Conservation (phyloP, 2,113 vertebrate genomes). For the Rhabdomys dilectus region DNA sequence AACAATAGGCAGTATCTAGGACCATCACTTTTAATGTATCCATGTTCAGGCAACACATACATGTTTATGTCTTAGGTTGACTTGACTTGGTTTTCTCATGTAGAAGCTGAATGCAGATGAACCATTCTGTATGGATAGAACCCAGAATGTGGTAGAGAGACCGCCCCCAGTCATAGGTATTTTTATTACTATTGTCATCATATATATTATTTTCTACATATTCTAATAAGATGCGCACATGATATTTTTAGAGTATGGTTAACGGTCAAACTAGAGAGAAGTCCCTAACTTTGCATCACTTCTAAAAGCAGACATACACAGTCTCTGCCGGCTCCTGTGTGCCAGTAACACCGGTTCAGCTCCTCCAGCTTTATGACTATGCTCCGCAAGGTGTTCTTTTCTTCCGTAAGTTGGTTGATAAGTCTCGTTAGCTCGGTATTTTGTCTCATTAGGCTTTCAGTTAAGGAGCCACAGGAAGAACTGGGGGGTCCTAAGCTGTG, state of each 20-base stretch:
- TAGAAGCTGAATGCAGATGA: not conserved
- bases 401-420: slow-evolving; percentile 95
- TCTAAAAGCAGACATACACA: slow-evolving; percentile 82
- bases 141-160: not conserved
- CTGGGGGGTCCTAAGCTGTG: slow-evolving; percentile 85
- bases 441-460: slow-evolving; percentile 94
- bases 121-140: not conserved
- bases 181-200: not conserved
- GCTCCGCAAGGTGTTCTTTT: slow-evolving; percentile 97
- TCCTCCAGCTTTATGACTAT: slow-evolving; percentile 93
- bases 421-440: slow-evolving; percentile 96
- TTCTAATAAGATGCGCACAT: not conserved
- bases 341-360: slow-evolving; percentile 89
- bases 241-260: not conserved
- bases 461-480: slow-evolving; percentile 88
- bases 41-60: not conserved
- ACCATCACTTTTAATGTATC: not conserved
- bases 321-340: slow-evolving; percentile 84
- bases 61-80: not conserved
- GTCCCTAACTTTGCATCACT: not conserved
- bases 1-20: not conserved
- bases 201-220: not conserved
- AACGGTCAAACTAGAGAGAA: not conserved
- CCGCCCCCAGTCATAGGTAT: not conserved
- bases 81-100: slow-evolving; percentile 2